These are phyloP conservation scores for Ormia ochracea DNA, from an alignment of 2,888 invertebrate genomes.

Conservation along the genomic window DNA sequence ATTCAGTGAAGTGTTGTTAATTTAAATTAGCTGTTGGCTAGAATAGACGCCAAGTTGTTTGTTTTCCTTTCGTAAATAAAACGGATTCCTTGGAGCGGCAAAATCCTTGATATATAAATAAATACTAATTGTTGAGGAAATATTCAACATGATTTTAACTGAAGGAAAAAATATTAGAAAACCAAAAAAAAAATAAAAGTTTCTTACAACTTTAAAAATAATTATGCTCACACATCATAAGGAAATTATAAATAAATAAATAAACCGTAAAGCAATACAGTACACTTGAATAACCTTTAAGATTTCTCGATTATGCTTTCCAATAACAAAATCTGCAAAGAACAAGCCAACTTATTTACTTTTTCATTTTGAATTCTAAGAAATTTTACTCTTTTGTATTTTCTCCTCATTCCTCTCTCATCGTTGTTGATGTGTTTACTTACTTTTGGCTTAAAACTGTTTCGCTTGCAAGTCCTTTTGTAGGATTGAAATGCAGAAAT, in stretches of 20 bases:
- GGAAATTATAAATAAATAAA: conserved; percentile 13
- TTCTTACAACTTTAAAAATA: conserved; percentile 7
- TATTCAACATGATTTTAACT: not conserved
- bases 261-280: conserved; percentile 41
- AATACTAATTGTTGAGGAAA: not conserved
- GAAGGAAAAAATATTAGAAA: not conserved
- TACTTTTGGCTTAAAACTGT: not conserved
- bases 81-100: conserved; percentile 10
- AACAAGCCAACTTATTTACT: conserved; percentile 22
- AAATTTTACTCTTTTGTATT: conserved; percentile 15
- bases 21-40: conserved; percentile 58
- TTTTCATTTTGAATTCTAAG: conserved; percentile 13
- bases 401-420: not conserved
- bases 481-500: conserved; percentile 26
- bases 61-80: not conserved
- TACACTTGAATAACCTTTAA: conserved; percentile 51
- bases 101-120: conserved; percentile 18
- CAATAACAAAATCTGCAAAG: conserved; percentile 47
- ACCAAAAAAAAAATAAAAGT: conserved; percentile 18
- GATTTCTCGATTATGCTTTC: conserved; percentile 57
- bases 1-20: conserved; percentile 55
- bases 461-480: not conserved
- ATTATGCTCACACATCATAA: not conserved
- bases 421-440: not conserved
- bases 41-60: conserved; percentile 37